Evolutionary conservation across 2,888 invertebrate species (phyloP).

Genomic region (Drosophila diplacantha): DNA sequence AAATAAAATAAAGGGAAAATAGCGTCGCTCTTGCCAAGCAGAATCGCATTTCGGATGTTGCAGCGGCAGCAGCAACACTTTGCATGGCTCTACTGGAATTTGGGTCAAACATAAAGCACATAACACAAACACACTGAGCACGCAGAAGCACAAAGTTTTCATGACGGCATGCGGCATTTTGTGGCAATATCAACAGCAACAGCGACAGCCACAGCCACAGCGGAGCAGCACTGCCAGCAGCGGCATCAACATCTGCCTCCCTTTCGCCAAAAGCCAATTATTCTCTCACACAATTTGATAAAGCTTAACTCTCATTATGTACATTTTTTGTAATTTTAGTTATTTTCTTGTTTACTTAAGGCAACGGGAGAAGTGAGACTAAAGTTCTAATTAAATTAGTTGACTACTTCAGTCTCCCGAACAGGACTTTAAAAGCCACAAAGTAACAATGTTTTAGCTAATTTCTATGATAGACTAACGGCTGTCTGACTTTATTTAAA

Average conservation of each 20-base stretch:
- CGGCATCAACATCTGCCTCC: conserved; percentile 25
- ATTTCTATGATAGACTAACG: background rate
- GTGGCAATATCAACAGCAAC: conserved; percentile 47
- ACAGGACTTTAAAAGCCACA: too few relatives aligned
- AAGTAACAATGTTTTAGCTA: background rate
- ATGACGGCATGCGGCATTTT: conserved; percentile 45
- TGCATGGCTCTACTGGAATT: conserved; percentile 47
- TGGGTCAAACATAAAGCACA: conserved; percentile 53
- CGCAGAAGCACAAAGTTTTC: conserved; percentile 25
- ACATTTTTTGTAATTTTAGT: conserved; percentile 3
- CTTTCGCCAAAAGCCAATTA: conserved; percentile 32
- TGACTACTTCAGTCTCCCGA: background rate
- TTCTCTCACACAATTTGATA: conserved; percentile 34
- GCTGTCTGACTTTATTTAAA: too few relatives aligned
- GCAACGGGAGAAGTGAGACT: background rate
- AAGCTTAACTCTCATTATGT: conserved; percentile 10
- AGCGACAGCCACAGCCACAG: conserved; percentile 31
- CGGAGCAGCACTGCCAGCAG: conserved; percentile 15
- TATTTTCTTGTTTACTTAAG: conserved; percentile 8
- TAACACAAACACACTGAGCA: conserved; percentile 22
- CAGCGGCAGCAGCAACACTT: conserved; percentile 42
- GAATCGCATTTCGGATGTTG: conserved; percentile 50
- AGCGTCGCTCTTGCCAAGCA: conserved; percentile 39
- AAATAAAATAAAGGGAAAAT: conserved; percentile 25
- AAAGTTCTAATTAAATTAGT: background rate